These are phyloP conservation scores for Calliphora vicina DNA, from an alignment of 1,140 invertebrate species.

Conservation along the genomic window DNA sequence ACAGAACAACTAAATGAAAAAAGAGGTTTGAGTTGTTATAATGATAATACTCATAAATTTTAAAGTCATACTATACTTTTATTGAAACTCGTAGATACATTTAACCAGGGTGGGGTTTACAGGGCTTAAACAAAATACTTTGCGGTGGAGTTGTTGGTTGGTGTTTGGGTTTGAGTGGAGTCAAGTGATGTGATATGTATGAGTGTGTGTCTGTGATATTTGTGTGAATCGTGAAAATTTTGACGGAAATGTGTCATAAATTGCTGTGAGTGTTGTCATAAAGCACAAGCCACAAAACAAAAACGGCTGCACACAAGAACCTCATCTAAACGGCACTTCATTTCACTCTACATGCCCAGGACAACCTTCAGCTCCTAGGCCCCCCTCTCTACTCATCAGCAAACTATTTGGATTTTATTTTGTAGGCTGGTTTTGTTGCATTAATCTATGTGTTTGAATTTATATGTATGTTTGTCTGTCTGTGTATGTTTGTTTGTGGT, in stretches of 20 bases:
- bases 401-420: not conserved
- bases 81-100: not conserved
- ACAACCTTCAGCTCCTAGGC: not conserved
- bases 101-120: not conserved
- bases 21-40: conserved; percentile 23
- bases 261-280: conserved; percentile 51
- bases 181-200: not conserved
- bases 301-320: not conserved
- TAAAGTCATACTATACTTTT: not conserved
- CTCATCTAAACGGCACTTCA: not conserved
- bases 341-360: not conserved
- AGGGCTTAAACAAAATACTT: not conserved
- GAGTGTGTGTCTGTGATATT: conserved; percentile 32
- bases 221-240: conserved; percentile 51
- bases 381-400: not conserved
- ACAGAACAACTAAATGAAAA: not conserved
- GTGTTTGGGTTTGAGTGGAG: not conserved
- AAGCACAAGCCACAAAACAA: conserved; percentile 41
- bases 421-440: conserved; percentile 6
- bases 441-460: not conserved
- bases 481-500: not conserved
- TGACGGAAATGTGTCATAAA: conserved; percentile 61
- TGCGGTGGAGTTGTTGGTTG: too few species aligned
- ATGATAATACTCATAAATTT: conserved; percentile 31
- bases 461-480: not conserved